Evolutionary conservation across 2,888 invertebrate genomes (phyloP).

Genomic region (Aspidiotus destructor): DNA sequence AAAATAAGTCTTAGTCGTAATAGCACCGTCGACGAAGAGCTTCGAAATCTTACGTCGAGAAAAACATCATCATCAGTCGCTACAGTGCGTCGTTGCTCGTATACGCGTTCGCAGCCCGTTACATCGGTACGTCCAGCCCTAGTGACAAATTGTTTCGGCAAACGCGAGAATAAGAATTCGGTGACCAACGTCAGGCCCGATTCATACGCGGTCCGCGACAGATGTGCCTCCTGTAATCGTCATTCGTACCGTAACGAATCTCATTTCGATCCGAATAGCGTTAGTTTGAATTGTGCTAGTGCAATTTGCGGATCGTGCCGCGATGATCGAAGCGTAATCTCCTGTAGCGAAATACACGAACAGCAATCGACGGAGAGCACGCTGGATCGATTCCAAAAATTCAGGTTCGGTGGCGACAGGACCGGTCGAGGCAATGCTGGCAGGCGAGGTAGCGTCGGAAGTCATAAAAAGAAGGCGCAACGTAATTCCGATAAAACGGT

Average conservation of each 20-base stretch:
- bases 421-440: slow-evolving; percentile 38
- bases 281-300: slow-evolving; percentile 7
- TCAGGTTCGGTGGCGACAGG: slow-evolving; percentile 54
- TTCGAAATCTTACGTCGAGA: slow-evolving; percentile 25
- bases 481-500: slow-evolving; percentile 46
- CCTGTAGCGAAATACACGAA: slow-evolving; percentile 44
- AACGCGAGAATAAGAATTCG: background rate
- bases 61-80: slow-evolving; percentile 19
- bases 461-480: slow-evolving; percentile 36
- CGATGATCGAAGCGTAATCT: slow-evolving; percentile 34
- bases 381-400: slow-evolving; percentile 70
- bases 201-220: slow-evolving; percentile 9
- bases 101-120: slow-evolving; percentile 19
- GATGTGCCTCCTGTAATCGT: slow-evolving; percentile 8
- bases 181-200: background rate
- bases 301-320: slow-evolving; percentile 10
- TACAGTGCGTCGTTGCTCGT: slow-evolving; percentile 24
- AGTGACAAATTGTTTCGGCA: slow-evolving; percentile 11
- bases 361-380: slow-evolving; percentile 42
- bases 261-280: slow-evolving; percentile 14
- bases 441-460: slow-evolving; percentile 32
- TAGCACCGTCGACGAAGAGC: slow-evolving; percentile 19
- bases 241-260: slow-evolving; percentile 6
- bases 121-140: slow-evolving; percentile 15
- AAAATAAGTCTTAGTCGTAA: slow-evolving; percentile 26